Evolutionary conservation across 2,888 invertebrate genomes (phyloP), one percentile per base, ranked within the genome.

Genomic region (Phengaris arion): DNA sequence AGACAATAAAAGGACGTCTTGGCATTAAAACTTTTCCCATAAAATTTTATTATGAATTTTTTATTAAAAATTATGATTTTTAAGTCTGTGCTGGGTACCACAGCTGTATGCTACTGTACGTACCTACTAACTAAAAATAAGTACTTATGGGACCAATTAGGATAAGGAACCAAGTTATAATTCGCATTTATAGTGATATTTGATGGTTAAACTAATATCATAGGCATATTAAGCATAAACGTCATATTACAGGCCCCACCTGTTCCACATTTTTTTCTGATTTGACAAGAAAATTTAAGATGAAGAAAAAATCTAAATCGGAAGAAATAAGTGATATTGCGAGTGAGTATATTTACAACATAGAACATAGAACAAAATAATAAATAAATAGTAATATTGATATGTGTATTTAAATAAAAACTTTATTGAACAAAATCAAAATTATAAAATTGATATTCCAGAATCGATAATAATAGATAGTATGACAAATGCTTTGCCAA

Each of bases 221-320:
- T 35, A 35, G 2, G 8, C 6, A 2, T 15, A 57, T 15, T 7
- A 55, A 55, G 15, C 8, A 6, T 15, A 35, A 35, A 3, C 35
- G 35, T 35, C 35, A 35, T 12, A 15, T 78, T 77, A 4, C 77
- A 93, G 93, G 92, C 52, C 88, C 91, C 74, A 86, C 89, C 10
- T 93, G 93, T 81, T 91, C 92, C 13, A 91, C 89, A 89, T 93
- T 92, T 79, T 83, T 93, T 72, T 85, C 89, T 13, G 91, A 92
- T 77, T 79, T 93, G 75, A 86, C 90, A 9, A 86, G 84, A 81
- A 92, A 87, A 81, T 80, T 92, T 76, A 87, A 87, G 6, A 82
- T 82, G 2, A 90, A 86, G 81, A 88, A 85, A 78, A 88, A 82
- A 78, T 82, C 87, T 77, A 88, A 48, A 46, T 46, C 46, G 8